A percentile compares a stretch with the other conserved stretches of the same genome.
phyloP scores from a whole-genome alignment of 2,888 invertebrate species.

The Paralinhomoeus sp. region DNA sequence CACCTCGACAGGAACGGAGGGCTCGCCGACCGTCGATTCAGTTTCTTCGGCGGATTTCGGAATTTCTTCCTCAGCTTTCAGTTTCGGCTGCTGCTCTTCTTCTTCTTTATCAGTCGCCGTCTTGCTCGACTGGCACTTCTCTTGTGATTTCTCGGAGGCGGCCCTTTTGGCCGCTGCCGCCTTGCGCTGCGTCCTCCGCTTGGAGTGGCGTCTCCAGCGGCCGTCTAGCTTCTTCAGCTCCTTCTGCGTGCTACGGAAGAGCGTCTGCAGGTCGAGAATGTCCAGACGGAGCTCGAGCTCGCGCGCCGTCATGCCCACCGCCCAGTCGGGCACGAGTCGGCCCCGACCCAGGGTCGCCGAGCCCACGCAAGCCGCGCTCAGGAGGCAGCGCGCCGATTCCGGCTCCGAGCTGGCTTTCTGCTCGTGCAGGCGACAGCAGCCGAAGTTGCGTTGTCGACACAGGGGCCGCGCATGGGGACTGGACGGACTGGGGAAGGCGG shows the following conservation, averaged over 20 bases:
- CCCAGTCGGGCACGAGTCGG: neutral
- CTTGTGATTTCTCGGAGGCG: too few species aligned
- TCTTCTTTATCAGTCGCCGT: neutral
- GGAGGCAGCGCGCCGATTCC: too few species aligned
- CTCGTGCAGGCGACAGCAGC: too few species aligned
- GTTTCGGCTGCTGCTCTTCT: neutral
- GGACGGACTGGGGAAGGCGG: neutral
- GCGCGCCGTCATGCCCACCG: slow-evolving; percentile 3
- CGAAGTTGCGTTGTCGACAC: neutral
- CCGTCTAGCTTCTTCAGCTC: slow-evolving; percentile 35
- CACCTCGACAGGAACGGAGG: too few species aligned
- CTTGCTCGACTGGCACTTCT: slow-evolving; percentile 9
- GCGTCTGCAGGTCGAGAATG: slow-evolving; percentile 53
- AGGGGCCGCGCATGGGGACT: neutral
- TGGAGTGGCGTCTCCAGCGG: neutral
- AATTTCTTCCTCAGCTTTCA: too few species aligned
- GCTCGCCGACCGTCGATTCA: too few species aligned
- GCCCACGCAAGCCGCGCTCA: neutral
- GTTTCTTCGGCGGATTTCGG: too few species aligned
- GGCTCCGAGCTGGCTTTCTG: too few species aligned
- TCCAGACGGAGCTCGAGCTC: slow-evolving; percentile 58
- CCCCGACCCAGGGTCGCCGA: neutral
- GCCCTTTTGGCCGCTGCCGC: slow-evolving; percentile 12
- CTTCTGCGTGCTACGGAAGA: slow-evolving; percentile 54
- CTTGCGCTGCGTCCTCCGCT: neutral